A percentile compares a stretch with the other conserved stretches of the same genome.
These are phyloP conservation scores for Ceratosolen fusciceps DNA, from an alignment of 1,140 invertebrate species.

Conservation along the genomic window DNA sequence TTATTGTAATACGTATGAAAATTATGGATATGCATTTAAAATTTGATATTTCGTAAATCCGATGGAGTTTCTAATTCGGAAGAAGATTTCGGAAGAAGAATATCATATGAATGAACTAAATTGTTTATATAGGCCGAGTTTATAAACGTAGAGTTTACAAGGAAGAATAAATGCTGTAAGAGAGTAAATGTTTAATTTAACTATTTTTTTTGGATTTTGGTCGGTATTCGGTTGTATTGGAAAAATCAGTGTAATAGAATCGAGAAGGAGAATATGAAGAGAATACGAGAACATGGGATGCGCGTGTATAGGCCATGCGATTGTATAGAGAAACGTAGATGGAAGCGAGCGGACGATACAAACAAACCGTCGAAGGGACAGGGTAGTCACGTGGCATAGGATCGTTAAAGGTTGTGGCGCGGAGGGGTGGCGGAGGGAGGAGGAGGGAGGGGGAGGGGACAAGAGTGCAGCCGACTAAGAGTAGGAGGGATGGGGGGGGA, in stretches of 20 bases:
- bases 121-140: no score
- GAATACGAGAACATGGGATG: conserved; percentile 32
- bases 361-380: not conserved
- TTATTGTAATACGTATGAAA: no score
- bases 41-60: no score
- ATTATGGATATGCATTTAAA: no score
- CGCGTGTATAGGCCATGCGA: not conserved
- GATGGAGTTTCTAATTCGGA: no score
- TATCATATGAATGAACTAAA: no score
- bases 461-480: conserved; percentile 30
- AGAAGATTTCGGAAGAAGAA: no score
- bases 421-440: conserved; percentile 18
- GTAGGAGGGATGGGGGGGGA: not conserved
- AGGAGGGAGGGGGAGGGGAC: conserved; percentile 28
- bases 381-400: not conserved
- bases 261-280: conserved; percentile 18
- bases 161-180: no score
- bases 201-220: not conserved
- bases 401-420: no score
- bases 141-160: no score
- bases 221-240: not conserved
- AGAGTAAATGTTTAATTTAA: no score
- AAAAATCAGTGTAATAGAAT: conserved; percentile 3
- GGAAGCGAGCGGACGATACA: not conserved
- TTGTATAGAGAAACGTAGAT: no score